phyloP scores from a whole-genome alignment of 2,113 vertebrate species.

The Paedocypris sp. region DNA sequence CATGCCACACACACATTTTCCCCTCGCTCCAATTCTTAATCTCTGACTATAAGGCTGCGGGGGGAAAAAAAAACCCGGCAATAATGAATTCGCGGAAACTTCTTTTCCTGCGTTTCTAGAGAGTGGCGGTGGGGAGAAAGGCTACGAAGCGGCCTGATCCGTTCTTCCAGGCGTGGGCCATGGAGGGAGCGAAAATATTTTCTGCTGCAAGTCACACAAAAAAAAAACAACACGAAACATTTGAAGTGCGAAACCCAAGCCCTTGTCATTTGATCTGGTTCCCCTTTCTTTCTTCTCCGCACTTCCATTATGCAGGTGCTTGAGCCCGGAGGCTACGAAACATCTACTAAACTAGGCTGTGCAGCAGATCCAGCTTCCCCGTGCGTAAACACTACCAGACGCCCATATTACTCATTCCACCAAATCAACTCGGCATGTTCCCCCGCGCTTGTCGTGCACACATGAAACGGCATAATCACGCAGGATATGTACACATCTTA shows the following conservation, averaged over 20 bases:
- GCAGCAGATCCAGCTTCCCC: conserved; percentile 27
- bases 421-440: conserved; percentile 24
- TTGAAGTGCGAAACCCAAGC: conserved; percentile 23
- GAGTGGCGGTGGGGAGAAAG: neutral
- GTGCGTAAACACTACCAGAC: conserved; percentile 41
- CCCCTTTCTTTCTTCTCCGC: conserved; percentile 25
- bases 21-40: conserved; percentile 48
- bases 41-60: conserved; percentile 36
- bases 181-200: conserved; percentile 22
- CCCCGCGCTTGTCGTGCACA: neutral
- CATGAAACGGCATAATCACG: conserved; percentile 11
- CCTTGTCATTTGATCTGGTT: conserved; percentile 26
- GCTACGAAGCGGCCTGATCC: neutral
- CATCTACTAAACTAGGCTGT: conserved; percentile 36
- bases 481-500: conserved; percentile 15
- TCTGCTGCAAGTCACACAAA: conserved; percentile 15
- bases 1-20: too few relatives aligned
- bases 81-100: conserved; percentile 8
- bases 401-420: conserved; percentile 31
- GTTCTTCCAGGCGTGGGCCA: neutral
- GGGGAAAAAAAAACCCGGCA: conserved; percentile 15
- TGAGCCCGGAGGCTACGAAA: conserved; percentile 35
- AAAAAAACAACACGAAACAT: conserved; percentile 24
- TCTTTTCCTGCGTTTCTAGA: neutral
- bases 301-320: conserved; percentile 46